Percentiles rank a stretch among this genome's conserved stretches.
phyloP scores from a whole-genome alignment of 2,888 invertebrate species.

The Andrena camellia region DNA sequence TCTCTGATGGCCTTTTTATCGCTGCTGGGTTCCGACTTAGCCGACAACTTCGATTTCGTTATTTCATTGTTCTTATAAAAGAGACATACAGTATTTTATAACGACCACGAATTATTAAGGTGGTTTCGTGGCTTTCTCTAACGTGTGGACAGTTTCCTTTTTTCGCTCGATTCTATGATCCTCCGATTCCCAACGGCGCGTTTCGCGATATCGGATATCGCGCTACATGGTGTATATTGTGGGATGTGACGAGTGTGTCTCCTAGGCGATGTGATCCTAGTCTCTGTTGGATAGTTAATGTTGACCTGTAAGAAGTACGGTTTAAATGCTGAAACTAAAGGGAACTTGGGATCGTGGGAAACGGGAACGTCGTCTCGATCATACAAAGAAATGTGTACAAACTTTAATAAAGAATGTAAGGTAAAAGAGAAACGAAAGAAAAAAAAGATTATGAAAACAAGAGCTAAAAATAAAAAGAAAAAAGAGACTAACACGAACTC shows the following conservation, averaged over 20 bases:
- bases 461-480: not conserved
- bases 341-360: constrained; percentile 11
- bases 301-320: constrained; percentile 84
- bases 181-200: constrained; percentile 65
- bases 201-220: constrained; percentile 47
- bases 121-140: constrained; percentile 41
- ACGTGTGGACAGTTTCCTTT: constrained; percentile 32
- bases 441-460: not conserved
- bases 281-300: constrained; percentile 71
- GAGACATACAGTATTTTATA: constrained; percentile 38
- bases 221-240: constrained; percentile 44
- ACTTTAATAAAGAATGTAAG: constrained; percentile 2
- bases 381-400: constrained; percentile 47
- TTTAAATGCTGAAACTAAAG: constrained; percentile 75
- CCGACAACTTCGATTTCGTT: constrained; percentile 20
- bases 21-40: constrained; percentile 1
- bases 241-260: constrained; percentile 56
- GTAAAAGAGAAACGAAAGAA: not conserved
- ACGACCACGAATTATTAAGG: constrained; percentile 45
- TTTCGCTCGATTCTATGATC: constrained; percentile 40
- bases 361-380: constrained; percentile 28
- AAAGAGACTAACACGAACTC: not conserved
- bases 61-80: constrained; percentile 11
- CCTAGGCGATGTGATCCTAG: constrained; percentile 62
- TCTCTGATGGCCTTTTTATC: constrained; percentile 28